Conservation (phyloP, 2,113 vertebrate species). For the Eupsittula cactorum region DNA sequence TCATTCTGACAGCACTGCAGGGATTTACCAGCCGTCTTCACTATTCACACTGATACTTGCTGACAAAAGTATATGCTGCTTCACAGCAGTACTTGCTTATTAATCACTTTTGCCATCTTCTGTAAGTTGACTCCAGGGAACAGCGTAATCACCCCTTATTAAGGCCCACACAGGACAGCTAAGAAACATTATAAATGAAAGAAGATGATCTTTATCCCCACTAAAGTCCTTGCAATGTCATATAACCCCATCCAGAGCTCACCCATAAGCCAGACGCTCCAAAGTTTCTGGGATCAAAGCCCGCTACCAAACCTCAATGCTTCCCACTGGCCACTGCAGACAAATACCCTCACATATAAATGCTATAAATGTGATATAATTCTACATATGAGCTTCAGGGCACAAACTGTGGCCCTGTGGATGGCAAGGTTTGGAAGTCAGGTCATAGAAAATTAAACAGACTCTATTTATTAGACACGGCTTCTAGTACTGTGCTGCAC, state of each 20-base stretch:
- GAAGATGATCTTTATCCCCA: not conserved
- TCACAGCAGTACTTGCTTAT: not conserved
- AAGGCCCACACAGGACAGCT: not conserved
- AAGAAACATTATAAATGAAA: not conserved
- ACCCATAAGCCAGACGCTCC: not conserved
- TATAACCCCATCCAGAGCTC: not conserved
- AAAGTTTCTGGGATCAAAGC: not conserved
- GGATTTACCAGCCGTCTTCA: not conserved
- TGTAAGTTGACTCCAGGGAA: not conserved
- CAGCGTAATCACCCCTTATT: not conserved
- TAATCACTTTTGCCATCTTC: not conserved
- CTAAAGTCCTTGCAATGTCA: not conserved
- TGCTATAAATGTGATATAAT: not conserved
- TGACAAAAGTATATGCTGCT: not conserved
- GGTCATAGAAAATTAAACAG: not conserved
- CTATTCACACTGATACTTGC: not conserved
- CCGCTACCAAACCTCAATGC: not conserved
- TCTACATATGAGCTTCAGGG: not conserved
- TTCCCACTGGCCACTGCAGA: not conserved
- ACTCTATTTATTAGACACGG: not conserved
- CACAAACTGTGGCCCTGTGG: not conserved
- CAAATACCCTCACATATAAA: not conserved
- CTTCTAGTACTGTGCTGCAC: not conserved
- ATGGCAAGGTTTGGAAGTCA: not conserved
- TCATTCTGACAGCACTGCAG: not conserved